Conservation (phyloP, 2,113 vertebrate genomes). For the Synchiropus splendidus region DNA sequence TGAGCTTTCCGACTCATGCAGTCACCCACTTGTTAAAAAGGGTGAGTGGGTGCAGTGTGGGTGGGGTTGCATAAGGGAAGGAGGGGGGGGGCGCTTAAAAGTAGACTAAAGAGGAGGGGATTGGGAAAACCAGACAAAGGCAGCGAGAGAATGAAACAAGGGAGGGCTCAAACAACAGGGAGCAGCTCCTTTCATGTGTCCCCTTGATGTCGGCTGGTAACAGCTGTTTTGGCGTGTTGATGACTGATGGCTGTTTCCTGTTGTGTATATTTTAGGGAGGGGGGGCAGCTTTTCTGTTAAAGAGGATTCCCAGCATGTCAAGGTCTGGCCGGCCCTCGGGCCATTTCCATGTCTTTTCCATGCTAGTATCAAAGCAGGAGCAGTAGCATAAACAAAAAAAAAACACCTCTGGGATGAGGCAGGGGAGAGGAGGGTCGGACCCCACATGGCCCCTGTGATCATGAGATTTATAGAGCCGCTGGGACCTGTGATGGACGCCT, state of each 20-base stretch:
- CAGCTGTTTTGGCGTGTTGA: constrained; percentile 77
- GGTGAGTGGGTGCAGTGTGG: constrained; percentile 38
- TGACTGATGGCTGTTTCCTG: constrained; percentile 82
- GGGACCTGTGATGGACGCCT: constrained; percentile 51
- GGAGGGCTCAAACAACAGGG: constrained; percentile 64
- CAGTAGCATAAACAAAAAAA: constrained; percentile 32
- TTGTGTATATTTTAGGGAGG: constrained; percentile 70
- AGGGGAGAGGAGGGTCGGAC: constrained; percentile 43
- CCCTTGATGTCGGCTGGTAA: constrained; percentile 78
- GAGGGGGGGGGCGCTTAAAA: constrained; percentile 28
- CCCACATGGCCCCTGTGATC: constrained; percentile 43
- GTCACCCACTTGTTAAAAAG: constrained; percentile 43
- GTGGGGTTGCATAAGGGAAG: constrained; percentile 42
- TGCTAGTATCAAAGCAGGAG: constrained; percentile 49
- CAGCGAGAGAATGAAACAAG: constrained; percentile 63
- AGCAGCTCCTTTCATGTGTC: constrained; percentile 65
- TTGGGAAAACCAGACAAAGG: constrained; percentile 49
- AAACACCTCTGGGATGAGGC: constrained; percentile 42
- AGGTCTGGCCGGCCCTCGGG: constrained; percentile 48
- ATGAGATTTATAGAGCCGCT: constrained; percentile 55
- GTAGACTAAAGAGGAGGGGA: constrained; percentile 49
- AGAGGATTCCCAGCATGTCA: constrained; percentile 60
- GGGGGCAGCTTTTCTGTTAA: constrained; percentile 68
- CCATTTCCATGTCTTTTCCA: constrained; percentile 51
- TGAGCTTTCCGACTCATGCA: constrained; percentile 30